These are phyloP conservation scores for Chelonus formosanus DNA, from an alignment of 2,888 invertebrate species.

Conservation along the genomic window DNA sequence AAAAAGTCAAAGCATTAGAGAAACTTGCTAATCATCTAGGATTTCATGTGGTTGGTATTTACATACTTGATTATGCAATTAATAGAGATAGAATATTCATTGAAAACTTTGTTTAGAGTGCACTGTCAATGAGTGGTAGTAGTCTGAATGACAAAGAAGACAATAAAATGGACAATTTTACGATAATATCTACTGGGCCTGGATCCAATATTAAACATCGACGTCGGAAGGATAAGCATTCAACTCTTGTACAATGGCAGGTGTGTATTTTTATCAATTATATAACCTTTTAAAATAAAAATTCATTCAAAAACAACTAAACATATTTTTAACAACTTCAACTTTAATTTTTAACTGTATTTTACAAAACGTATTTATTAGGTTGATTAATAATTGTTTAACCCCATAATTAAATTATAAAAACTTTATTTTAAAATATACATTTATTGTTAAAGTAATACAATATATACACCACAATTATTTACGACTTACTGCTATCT, in stretches of 20 bases:
- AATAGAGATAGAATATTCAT: neutral
- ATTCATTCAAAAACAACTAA: neutral
- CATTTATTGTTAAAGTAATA: no score
- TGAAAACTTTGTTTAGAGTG: constrained; percentile 63
- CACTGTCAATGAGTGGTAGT: constrained; percentile 67
- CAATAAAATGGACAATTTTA: constrained; percentile 51
- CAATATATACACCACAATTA: no score
- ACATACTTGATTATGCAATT: neutral
- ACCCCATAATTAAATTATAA: no score
- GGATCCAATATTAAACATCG: constrained; percentile 63
- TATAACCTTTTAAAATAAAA: neutral
- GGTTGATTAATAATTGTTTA: no score
- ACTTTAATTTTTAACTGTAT: no score
- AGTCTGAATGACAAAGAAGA: constrained; percentile 58
- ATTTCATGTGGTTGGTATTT: constrained; percentile 62
- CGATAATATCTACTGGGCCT: constrained; percentile 68
- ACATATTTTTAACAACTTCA: neutral
- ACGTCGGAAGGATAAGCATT: constrained; percentile 63
- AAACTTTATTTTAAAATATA: no score
- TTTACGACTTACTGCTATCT: no score
- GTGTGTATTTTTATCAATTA: constrained; percentile 48
- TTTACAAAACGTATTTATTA: no score
- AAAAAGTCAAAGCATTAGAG: constrained; percentile 74
- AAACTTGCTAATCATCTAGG: constrained; percentile 78
- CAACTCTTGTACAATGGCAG: constrained; percentile 67